Evolutionary conservation across 2,113 vertebrate species (phyloP).

Genomic region (Myiagra hebetior): DNA sequence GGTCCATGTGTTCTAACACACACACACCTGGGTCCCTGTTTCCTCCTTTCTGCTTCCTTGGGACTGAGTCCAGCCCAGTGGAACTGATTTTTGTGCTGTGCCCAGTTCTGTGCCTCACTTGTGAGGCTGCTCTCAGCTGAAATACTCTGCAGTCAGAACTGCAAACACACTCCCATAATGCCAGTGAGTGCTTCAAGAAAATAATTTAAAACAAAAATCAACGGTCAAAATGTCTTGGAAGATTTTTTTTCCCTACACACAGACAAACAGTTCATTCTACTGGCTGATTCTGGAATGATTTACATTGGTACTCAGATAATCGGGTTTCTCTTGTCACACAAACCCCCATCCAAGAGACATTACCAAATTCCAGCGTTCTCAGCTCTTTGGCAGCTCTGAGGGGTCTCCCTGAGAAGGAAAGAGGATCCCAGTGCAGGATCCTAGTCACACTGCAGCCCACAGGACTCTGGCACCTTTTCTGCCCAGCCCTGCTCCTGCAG

Average conservation of each 20-base stretch:
- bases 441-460: neutral
- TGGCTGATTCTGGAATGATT: neutral
- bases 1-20: neutral
- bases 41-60: neutral
- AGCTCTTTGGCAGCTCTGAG: neutral
- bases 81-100: neutral
- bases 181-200: neutral
- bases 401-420: neutral
- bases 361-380: neutral
- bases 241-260: neutral
- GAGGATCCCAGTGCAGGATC: neutral
- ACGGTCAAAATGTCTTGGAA: neutral
- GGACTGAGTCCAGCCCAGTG: rapidly evolving
- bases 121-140: neutral
- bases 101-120: neutral
- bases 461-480: neutral
- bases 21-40: neutral
- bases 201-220: neutral
- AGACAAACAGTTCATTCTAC: neutral
- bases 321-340: neutral
- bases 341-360: neutral
- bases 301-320: neutral
- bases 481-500: neutral
- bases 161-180: neutral
- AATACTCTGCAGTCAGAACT: neutral